These are phyloP conservation scores for Drosophila robusta DNA, from an alignment of 2,888 invertebrate species.

Conservation along the genomic window DNA sequence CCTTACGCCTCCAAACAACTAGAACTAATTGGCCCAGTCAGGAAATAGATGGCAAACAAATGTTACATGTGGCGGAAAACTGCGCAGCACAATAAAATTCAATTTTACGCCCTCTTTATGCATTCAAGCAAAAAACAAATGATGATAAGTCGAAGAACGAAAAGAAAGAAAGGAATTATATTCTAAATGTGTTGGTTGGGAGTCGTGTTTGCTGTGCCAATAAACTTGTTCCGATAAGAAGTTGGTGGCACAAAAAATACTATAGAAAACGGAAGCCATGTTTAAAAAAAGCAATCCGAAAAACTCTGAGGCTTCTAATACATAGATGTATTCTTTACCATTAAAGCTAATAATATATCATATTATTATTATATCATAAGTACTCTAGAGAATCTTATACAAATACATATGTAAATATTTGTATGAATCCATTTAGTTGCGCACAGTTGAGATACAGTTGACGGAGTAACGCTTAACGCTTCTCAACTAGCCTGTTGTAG, in stretches of 20 bases:
- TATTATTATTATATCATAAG: too few species aligned
- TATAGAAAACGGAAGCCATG: constrained; percentile 7
- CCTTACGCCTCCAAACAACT: constrained; percentile 26
- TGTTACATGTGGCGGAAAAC: constrained; percentile 20
- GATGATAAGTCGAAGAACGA: constrained; percentile 39
- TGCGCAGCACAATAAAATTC: constrained; percentile 25
- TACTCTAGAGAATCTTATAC: constrained; percentile 1
- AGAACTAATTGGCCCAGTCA: constrained; percentile 30
- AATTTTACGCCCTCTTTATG: constrained; percentile 42
- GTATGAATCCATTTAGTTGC: constrained; percentile 22
- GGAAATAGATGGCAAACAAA: constrained; percentile 20
- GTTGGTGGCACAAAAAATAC: not conserved
- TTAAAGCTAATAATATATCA: too few species aligned
- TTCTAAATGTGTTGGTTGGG: not conserved
- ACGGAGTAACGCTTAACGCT: constrained; percentile 24
- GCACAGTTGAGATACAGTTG: constrained; percentile 2
- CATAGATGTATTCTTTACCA: too few species aligned
- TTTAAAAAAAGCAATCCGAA: not conserved
- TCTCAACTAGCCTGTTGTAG: constrained; percentile 7
- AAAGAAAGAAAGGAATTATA: constrained; percentile 8
- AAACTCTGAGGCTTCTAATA: too few species aligned
- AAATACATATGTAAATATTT: constrained; percentile 16
- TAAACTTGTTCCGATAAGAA: constrained; percentile 15
- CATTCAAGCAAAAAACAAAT: constrained; percentile 29
- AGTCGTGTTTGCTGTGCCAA: constrained; percentile 8